Evolutionary conservation across 2,888 invertebrate genomes (phyloP).

Genomic region (Lucinisca nassula): DNA sequence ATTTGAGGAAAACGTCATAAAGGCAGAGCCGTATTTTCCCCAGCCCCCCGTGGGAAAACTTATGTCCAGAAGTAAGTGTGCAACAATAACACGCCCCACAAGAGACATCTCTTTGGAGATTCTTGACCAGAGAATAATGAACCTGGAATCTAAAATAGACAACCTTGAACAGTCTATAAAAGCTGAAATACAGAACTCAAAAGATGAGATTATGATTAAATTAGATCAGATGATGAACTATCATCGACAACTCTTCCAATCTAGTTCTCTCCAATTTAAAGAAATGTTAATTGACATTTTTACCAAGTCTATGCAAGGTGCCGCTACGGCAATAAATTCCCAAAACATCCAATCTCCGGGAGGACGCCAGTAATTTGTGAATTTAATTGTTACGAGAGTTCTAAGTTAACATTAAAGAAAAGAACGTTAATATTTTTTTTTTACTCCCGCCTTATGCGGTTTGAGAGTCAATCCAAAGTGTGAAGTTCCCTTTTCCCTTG

Average conservation of each 20-base stretch:
- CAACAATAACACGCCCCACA: neutral
- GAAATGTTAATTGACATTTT: neutral
- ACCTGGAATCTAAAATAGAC: neutral
- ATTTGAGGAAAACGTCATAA: neutral
- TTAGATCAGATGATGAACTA: neutral
- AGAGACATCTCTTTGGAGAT: neutral
- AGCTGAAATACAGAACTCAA: neutral
- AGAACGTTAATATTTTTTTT: no score
- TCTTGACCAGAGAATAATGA: neutral
- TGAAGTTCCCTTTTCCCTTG: no score
- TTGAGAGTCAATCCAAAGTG: no score
- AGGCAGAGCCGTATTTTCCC: neutral
- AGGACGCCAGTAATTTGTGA: neutral
- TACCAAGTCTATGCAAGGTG: neutral
- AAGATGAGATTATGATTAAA: neutral
- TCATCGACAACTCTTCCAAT: neutral
- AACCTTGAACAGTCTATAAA: neutral
- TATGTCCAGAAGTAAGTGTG: neutral
- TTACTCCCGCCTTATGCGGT: no score
- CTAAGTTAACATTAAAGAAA: no score
- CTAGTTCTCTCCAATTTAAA: neutral
- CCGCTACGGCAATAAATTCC: neutral
- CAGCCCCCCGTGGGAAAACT: neutral
- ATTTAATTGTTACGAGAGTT: no score
- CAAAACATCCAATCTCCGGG: neutral